A percentile compares a stretch with the other conserved stretches of the same genome.
phyloP scores from a whole-genome alignment of 2,113 vertebrate species.

The human (Homo sapiens) region DNA sequence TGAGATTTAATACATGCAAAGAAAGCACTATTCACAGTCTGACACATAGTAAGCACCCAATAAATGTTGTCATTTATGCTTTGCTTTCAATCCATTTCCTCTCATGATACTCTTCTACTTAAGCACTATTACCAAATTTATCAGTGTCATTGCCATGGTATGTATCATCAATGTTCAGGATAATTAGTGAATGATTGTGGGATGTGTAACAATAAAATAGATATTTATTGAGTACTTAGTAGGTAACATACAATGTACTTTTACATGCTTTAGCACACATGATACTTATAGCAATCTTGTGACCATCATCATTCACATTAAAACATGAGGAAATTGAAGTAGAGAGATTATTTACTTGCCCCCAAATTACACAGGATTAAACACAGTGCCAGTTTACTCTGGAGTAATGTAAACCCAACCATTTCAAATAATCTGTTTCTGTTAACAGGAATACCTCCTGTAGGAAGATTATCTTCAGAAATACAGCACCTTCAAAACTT shows the following conservation, averaged over 20 bases:
- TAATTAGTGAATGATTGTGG: neutral
- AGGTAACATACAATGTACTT: neutral
- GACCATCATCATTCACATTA: neutral
- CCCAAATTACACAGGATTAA: neutral
- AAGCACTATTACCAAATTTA: constrained; percentile 33
- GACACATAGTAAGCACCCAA: neutral
- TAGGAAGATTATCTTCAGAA: neutral
- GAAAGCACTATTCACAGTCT: neutral
- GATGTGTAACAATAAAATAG: neutral
- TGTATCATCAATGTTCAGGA: neutral
- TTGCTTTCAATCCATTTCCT: constrained; percentile 30
- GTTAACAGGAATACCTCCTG: neutral
- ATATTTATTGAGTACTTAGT: neutral
- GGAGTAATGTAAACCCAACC: neutral
- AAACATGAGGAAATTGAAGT: neutral
- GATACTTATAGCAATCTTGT: neutral
- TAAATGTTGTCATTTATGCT: neutral
- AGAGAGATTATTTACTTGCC: constrained; percentile 22
- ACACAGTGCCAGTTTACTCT: neutral
- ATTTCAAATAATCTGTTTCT: constrained; percentile 29
- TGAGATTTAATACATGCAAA: neutral
- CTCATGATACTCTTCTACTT: neutral
- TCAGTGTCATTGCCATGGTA: neutral
- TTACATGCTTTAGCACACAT: neutral
- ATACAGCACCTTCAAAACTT: neutral